phyloP scores from a whole-genome alignment of 1,140 invertebrate species.

The Diploscapter pachys region DNA sequence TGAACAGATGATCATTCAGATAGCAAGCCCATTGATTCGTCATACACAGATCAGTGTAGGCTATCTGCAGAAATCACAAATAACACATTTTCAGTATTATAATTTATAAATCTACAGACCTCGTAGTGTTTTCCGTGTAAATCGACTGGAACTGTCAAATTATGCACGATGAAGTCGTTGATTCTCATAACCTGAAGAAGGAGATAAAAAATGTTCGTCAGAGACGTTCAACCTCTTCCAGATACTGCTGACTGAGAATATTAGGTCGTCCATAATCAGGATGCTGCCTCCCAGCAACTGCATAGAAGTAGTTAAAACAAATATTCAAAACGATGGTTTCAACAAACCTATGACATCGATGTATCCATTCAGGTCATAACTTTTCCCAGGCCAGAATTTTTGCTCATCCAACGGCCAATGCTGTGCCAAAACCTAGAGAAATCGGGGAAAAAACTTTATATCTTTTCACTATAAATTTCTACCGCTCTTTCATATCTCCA shows the following conservation, averaged over 20 bases:
- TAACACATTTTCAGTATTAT: neutral
- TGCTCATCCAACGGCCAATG: conserved; percentile 58
- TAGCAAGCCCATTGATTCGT: conserved; percentile 58
- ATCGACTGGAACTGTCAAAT: conserved; percentile 31
- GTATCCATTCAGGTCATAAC: conserved; percentile 52
- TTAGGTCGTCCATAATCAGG: conserved; percentile 48
- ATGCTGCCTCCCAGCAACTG: conserved; percentile 43
- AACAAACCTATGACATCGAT: conserved; percentile 50
- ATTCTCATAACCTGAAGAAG: neutral
- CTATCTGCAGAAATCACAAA: conserved; percentile 37
- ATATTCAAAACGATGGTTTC: neutral
- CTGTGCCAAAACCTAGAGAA: conserved; percentile 44
- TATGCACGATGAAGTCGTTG: conserved; percentile 32
- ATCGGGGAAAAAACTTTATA: neutral
- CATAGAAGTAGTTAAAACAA: neutral
- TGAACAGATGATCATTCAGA: conserved; percentile 55
- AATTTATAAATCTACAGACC: neutral
- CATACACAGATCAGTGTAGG: conserved; percentile 56
- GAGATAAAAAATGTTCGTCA: too few species aligned
- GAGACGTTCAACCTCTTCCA: conserved; percentile 47
- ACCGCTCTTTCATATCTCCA: conserved; percentile 50
- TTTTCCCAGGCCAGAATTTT: conserved; percentile 57
- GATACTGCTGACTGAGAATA: conserved; percentile 46
- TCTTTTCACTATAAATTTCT: conserved; percentile 6
- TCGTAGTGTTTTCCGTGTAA: conserved; percentile 34